Percentiles rank a stretch among this genome's conserved stretches.
Conservation (phyloP, 2,888 invertebrate species). For the Apamea monoglypha region DNA sequence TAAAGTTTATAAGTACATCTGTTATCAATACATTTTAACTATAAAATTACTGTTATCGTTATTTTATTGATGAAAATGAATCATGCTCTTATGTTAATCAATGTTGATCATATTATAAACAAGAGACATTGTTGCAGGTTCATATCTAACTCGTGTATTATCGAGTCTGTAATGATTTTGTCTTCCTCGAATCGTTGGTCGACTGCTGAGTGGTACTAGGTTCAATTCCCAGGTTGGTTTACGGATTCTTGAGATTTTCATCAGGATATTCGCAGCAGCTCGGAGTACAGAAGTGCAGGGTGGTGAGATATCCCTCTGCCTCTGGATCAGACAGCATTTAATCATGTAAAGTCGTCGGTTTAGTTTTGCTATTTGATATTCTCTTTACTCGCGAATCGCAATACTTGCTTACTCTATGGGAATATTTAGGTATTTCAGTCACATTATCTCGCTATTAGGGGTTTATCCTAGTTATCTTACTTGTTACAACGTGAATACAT, state of each 20-base stretch:
- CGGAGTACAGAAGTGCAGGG: neutral
- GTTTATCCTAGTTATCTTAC: neutral
- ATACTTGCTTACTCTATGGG: neutral
- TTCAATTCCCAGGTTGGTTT: neutral
- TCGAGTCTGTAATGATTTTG: neutral
- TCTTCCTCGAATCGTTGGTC: neutral
- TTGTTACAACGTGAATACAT: neutral
- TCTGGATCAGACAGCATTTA: neutral
- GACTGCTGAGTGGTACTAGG: neutral
- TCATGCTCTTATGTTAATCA: slow-evolving; percentile 48
- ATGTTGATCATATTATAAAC: slow-evolving; percentile 26
- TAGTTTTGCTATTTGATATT: neutral
- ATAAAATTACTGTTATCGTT: slow-evolving; percentile 21
- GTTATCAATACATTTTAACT: slow-evolving; percentile 15
- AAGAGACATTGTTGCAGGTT: slow-evolving; percentile 44
- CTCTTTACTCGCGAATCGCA: neutral
- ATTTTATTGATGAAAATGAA: slow-evolving; percentile 25
- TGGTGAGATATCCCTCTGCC: neutral
- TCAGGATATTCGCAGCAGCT: neutral
- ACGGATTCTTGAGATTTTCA: no score
- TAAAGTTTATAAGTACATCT: slow-evolving; percentile 2
- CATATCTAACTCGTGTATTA: slow-evolving; percentile 31
- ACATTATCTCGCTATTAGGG: neutral
- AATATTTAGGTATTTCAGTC: neutral
- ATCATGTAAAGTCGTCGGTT: neutral